Percentiles rank a stretch among this genome's conserved stretches.
Evolutionary conservation across 30 jellyfish, hydroid and myxozoan genomes (phyloP).

Genomic region (Aurelia aurita complex sp. Pacific): DNA sequence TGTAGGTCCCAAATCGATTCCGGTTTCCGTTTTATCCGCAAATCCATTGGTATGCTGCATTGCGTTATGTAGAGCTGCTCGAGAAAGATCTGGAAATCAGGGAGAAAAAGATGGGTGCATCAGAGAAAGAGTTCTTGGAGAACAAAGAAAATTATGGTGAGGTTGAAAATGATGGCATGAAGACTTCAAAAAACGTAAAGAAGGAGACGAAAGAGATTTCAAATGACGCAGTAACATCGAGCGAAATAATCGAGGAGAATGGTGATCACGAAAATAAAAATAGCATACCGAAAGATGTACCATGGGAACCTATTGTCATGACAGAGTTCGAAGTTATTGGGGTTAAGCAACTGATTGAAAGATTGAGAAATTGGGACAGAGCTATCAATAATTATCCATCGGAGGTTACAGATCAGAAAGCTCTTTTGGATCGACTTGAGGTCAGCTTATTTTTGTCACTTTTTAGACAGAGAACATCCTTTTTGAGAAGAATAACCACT

Average conservation of each 20-base stretch:
- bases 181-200: slow-evolving; percentile 22
- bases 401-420: slow-evolving; percentile 76
- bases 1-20: slow-evolving; percentile 89
- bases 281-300: slow-evolving; percentile 19
- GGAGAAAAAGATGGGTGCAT: slow-evolving; percentile 16
- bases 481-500: no score
- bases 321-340: slow-evolving; percentile 81
- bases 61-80: slow-evolving; percentile 80
- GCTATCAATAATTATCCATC: slow-evolving; percentile 78
- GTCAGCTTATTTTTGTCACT: slow-evolving; percentile 12
- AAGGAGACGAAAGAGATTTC: slow-evolving; percentile 23
- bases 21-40: slow-evolving; percentile 94
- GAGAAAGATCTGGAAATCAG: slow-evolving; percentile 80
- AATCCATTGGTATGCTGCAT: slow-evolving; percentile 92
- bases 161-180: slow-evolving; percentile 30
- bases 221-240: slow-evolving; percentile 1
- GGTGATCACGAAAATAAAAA: slow-evolving; percentile 44
- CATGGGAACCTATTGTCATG: slow-evolving; percentile 79
- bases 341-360: slow-evolving; percentile 61
- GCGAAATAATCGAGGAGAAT: slow-evolving; percentile 16
- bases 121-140: slow-evolving; percentile 49
- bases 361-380: slow-evolving; percentile 81
- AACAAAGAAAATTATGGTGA: slow-evolving; percentile 59
- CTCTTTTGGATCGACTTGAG: slow-evolving; percentile 81
- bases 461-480: no score